Evolutionary conservation across 2,888 invertebrate genomes (phyloP), one percentile per base, ranked within the genome.

Genomic region (Diarsia rubi): DNA sequence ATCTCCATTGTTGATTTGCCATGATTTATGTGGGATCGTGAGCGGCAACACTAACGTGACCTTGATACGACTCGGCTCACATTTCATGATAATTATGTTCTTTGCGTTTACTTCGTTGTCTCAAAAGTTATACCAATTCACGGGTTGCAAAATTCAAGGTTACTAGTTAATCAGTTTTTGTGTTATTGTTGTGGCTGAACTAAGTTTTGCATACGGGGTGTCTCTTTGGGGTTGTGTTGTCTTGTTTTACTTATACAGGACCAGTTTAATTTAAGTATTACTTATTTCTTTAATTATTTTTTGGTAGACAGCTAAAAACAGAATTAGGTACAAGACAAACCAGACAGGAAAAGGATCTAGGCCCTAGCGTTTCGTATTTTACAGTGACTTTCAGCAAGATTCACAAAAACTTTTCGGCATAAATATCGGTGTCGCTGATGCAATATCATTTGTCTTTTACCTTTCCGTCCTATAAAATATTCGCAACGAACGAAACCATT

Each of bases 81-180:
- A 75, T 84, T 86, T 80, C 75, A 72, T 82, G 78, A 63, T 70
- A 70, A 78, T 42, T 37, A 59, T 71, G 54, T 60, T 44, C n/a
- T 71, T 78, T 66, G 60, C 67, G 67, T 73, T 78, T 54, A 69
- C 75, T 75, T 68, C 67, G 37, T 59, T 65, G 67, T 77, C 76
- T 75, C 63, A 70, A 80, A 81, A 84, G 81, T 76, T 82, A 79
- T 63, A 74, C 62, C 14, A 76, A 79, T 84, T 76, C 79, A 24
- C 24, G 63, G 57, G 37, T 79, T 79, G 82, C 75, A 80, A 75
- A 68, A 78, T 68, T 77, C 77, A 84, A 86, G 86, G 84, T 78
- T 73, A 60, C 27, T 24, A 3, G 45, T 45, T 52, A 31, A 21
- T 16, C 44, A 11, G n/a, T 21, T 8, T 31, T 66, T 67, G 1